Conservation (phyloP, 2,888 invertebrate genomes). For the Agapostemon virescens region DNA sequence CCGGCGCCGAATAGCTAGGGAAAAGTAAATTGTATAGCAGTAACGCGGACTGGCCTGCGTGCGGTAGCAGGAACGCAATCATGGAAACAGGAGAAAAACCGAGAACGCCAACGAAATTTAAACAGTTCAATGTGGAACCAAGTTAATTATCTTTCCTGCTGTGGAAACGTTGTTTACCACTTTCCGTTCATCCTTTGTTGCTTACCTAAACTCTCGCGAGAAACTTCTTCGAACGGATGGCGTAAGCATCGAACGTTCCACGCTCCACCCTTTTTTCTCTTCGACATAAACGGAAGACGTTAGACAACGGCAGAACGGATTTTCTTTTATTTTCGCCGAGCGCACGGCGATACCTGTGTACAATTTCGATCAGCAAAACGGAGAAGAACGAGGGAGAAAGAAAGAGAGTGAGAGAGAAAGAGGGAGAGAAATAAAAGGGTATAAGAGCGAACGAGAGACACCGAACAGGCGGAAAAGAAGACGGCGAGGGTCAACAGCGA, state of each 20-base stretch:
- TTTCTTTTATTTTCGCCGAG: constrained; percentile 3
- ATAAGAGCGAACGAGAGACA: not conserved
- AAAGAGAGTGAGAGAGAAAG: not conserved
- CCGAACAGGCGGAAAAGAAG: not conserved
- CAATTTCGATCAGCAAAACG: not conserved
- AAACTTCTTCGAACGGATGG: constrained; percentile 16
- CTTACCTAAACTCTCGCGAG: constrained; percentile 11
- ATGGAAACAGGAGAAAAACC: constrained; percentile 16
- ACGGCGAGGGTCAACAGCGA: constrained; percentile 9
- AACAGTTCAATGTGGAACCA: constrained; percentile 23
- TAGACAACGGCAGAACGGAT: not conserved
- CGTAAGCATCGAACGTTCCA: not conserved
- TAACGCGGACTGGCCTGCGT: not conserved
- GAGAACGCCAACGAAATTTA: constrained; percentile 3
- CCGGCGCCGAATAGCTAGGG: not conserved
- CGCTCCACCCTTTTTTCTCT: not conserved
- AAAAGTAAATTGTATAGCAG: not conserved
- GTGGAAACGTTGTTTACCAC: constrained; percentile 55
- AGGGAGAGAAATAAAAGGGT: not conserved
- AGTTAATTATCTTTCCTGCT: constrained; percentile 55
- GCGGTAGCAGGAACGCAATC: not conserved
- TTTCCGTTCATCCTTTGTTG: constrained; percentile 26
- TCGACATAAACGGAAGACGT: not conserved
- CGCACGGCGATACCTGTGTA: not conserved
- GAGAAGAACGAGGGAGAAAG: not conserved